These are phyloP conservation scores for Jacana jacana DNA, from an alignment of 2,113 vertebrate species.

Conservation along the genomic window DNA sequence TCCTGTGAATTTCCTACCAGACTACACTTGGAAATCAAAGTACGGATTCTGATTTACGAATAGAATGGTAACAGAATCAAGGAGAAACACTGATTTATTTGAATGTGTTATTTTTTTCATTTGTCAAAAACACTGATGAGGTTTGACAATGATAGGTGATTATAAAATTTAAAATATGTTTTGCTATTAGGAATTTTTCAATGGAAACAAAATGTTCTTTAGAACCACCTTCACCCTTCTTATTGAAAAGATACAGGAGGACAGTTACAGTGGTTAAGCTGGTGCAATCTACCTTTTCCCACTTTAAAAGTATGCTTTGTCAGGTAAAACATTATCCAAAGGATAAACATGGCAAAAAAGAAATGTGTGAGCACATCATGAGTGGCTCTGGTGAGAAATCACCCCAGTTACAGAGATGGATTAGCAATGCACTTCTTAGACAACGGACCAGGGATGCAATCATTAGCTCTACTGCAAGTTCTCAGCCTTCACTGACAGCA, in stretches of 20 bases:
- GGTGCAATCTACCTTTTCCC: not conserved
- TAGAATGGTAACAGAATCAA: not conserved
- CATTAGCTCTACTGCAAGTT: not conserved
- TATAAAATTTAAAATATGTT: not conserved
- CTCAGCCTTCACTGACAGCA: not conserved
- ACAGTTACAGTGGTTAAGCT: not conserved
- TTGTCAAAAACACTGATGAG: not conserved
- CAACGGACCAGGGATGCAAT: not conserved
- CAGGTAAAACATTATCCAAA: not conserved
- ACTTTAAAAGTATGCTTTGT: not conserved
- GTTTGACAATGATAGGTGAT: not conserved
- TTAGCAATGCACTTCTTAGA: not conserved
- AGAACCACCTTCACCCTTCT: not conserved
- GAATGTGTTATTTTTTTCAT: not conserved
- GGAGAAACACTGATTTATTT: not conserved
- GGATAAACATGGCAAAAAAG: not conserved
- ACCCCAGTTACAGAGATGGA: not conserved
- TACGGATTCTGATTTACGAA: not conserved
- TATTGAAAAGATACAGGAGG: not conserved
- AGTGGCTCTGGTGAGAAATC: not conserved
- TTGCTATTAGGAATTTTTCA: not conserved
- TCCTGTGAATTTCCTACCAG: slow-evolving; percentile 4
- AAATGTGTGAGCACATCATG: not conserved
- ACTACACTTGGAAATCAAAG: not conserved
- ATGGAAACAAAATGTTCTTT: not conserved